phyloP scores from a whole-genome alignment of 2,113 vertebrate genomes.

The Psammodynastes pulverulentus region DNA sequence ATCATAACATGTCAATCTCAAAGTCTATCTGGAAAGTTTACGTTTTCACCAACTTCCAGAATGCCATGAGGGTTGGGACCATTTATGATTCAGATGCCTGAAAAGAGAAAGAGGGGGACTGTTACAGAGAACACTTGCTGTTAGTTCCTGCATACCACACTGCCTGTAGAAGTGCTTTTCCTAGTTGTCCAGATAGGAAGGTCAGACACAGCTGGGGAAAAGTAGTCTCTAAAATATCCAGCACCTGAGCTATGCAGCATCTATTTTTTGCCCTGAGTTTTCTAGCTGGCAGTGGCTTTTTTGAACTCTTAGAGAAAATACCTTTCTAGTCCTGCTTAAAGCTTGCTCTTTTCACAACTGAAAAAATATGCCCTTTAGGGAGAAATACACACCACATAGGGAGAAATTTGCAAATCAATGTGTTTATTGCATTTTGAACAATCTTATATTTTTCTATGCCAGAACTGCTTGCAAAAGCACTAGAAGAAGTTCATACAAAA shows the following conservation, averaged over 20 bases:
- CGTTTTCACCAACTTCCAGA: neutral
- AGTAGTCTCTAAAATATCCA: neutral
- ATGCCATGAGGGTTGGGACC: neutral
- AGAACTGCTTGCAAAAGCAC: neutral
- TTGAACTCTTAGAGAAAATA: neutral
- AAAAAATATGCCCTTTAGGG: neutral
- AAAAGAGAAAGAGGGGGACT: neutral
- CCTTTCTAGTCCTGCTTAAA: neutral
- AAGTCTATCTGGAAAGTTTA: neutral
- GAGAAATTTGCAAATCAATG: neutral
- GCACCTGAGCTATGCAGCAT: neutral
- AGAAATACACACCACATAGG: neutral
- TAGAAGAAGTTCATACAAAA: neutral
- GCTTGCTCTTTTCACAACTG: neutral
- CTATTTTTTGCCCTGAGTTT: neutral
- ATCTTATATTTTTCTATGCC: neutral
- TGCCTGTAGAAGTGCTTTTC: neutral
- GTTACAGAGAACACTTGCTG: neutral
- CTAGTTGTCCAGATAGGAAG: neutral
- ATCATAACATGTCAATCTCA: neutral
- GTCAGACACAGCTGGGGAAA: neutral
- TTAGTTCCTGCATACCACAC: neutral
- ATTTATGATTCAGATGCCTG: neutral
- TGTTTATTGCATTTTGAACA: neutral
- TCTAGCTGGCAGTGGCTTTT: neutral